Base-by-base conservation (phyloP, 2,888 invertebrate genomes). In the Sceliomorpha sp. region DNA sequence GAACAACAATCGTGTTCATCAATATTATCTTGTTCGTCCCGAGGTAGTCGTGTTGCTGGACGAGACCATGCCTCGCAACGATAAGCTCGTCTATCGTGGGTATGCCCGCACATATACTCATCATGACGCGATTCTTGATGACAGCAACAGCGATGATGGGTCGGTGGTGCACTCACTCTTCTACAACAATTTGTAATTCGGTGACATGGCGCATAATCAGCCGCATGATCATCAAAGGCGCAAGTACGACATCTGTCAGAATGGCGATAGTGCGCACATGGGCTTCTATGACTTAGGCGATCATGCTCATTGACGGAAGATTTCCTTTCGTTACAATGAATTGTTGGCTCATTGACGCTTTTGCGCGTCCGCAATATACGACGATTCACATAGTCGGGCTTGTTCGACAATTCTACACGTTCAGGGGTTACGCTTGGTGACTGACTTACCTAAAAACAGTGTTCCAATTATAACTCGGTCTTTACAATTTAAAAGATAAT, bases 251-350 rank as follows among this genome's bases (percentile, higher is more conserved):
- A 40, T 8, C 64, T 36, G 10, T 26, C 56, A 0, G 20, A 2
- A 20, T 56, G 50, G n/a, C 42, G 56, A 9, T 29, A 44, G 14
- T 64, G 45, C 2, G 8, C 5, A 9, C 17, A 51, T 0, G 51
- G 1, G 15, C 13, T 44, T 10, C 56, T 10, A 12, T 44, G 40
- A 17, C 9, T 29, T 10, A 47, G 8, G 6, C 62, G 44, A 0
- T 60, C 55, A 6, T 40, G 36, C 0, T 55, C 60, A 0, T 5
- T 2, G 1, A 8, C 13, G 0, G 10, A 20, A 13, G 20, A 14
- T 26, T 62, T 68, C 12, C 56, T 68, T 7, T 68, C 68, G 1
- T 55, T 62, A 1, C 62, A 62, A 8, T 62, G 62, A 2, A 45
- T 34, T 24, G 47, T 12, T 13, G 48, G 26, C 1, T 45, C 40